Evolutionary conservation across 1,140 invertebrate species (phyloP).

Genomic region (Proales similis): DNA sequence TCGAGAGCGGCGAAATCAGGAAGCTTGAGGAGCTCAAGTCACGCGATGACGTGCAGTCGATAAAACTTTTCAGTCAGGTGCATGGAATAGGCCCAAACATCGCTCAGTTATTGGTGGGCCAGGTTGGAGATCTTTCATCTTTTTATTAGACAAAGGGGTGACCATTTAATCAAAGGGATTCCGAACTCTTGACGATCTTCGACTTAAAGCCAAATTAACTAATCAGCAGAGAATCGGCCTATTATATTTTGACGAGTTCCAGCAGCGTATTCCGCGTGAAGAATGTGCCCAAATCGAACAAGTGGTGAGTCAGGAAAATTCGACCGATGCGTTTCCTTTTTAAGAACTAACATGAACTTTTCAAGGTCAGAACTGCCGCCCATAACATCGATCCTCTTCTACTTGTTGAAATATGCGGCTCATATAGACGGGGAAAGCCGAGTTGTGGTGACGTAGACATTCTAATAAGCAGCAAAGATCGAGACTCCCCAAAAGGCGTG

Average conservation of each 20-base stretch:
- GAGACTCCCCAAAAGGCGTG: conserved; percentile 49
- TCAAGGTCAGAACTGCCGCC: conserved; percentile 42
- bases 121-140: conserved; percentile 42
- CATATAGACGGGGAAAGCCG: conserved; percentile 55
- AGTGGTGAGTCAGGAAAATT: conserved; percentile 43
- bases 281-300: conserved; percentile 54
- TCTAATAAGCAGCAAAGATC: conserved; percentile 55
- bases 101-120: conserved; percentile 53
- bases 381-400: conserved; percentile 45
- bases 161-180: conserved; percentile 48
- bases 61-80: conserved; percentile 55
- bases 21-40: conserved; percentile 56
- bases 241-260: conserved; percentile 56
- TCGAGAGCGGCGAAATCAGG: conserved; percentile 54
- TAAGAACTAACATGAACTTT: not conserved
- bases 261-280: conserved; percentile 54
- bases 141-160: not conserved
- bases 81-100: conserved; percentile 57
- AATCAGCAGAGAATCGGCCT: conserved; percentile 56
- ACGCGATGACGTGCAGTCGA: conserved; percentile 48
- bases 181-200: conserved; percentile 55
- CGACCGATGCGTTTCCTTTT: not conserved
- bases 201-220: conserved; percentile 52
- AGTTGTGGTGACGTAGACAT: conserved; percentile 59
- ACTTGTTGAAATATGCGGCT: conserved; percentile 54